Percentiles rank a stretch among this genome's conserved stretches.
Conservation (phyloP, 2,888 invertebrate genomes). For the Serripes groenlandicus region DNA sequence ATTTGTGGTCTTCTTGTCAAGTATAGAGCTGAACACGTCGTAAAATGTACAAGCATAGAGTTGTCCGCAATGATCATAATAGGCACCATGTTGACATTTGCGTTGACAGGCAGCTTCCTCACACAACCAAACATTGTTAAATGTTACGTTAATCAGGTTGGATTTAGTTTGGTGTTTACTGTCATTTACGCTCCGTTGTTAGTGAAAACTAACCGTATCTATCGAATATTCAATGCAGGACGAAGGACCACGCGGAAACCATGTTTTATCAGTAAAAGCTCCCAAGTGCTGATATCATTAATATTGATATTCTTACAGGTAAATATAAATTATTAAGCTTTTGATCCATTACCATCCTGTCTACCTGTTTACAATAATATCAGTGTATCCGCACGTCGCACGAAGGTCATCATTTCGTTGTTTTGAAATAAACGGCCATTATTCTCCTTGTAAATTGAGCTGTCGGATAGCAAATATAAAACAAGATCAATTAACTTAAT, state of each 20-base stretch:
- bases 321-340: conserved; percentile 23
- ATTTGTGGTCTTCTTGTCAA: conserved; percentile 61
- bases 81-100: conserved; percentile 78
- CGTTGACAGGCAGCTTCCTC: conserved; percentile 77
- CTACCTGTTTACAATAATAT: background rate
- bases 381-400: too few relatives aligned
- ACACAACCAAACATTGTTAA: conserved; percentile 71
- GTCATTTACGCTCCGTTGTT: conserved; percentile 82
- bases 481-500: too few relatives aligned
- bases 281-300: conserved; percentile 77
- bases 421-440: too few relatives aligned
- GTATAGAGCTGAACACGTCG: conserved; percentile 78
- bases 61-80: conserved; percentile 80
- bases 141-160: conserved; percentile 79
- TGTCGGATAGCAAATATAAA: too few relatives aligned
- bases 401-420: too few relatives aligned
- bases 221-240: conserved; percentile 80
- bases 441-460: too few relatives aligned
- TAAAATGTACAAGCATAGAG: conserved; percentile 83
- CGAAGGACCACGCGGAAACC: conserved; percentile 75
- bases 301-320: conserved; percentile 78
- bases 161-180: conserved; percentile 82
- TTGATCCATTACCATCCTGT: background rate
- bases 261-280: conserved; percentile 76
- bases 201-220: conserved; percentile 83